A percentile compares a stretch with the other conserved stretches of the same genome.
Conservation (phyloP, 2,113 vertebrate genomes). For the Penelope pileata region DNA sequence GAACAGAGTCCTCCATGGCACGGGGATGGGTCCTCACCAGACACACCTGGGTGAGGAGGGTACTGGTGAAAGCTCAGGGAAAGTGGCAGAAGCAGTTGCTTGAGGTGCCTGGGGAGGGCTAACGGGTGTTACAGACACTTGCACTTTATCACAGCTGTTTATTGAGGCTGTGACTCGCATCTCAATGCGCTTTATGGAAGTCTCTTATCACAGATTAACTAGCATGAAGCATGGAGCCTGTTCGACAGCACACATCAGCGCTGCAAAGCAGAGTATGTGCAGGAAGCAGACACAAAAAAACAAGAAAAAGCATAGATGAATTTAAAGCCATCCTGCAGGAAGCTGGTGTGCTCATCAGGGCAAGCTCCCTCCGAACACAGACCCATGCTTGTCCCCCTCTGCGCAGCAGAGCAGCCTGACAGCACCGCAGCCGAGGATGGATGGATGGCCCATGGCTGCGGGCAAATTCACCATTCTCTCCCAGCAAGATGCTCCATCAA, state of each 20-base stretch:
- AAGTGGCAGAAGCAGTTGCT: too few relatives aligned
- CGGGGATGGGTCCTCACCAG: too few relatives aligned
- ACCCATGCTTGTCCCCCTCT: neutral
- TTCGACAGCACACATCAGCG: rapidly evolving
- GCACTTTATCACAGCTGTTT: neutral
- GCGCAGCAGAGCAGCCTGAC: neutral
- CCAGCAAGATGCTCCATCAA: neutral
- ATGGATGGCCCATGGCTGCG: neutral
- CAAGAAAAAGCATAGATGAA: neutral
- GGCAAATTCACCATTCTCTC: neutral
- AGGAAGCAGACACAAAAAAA: neutral
- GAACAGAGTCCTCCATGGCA: neutral
- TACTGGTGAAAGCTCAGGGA: neutral
- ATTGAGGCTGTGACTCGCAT: neutral
- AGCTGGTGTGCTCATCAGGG: neutral
- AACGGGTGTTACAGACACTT: rapidly evolving
- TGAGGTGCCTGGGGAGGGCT: neutral
- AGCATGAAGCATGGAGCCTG: neutral
- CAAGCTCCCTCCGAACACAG: neutral
- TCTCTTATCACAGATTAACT: neutral
- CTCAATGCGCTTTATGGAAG: neutral
- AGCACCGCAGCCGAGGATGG: neutral
- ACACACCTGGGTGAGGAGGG: neutral
- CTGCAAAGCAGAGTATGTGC: too few relatives aligned
- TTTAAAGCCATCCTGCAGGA: neutral